Base-by-base conservation (phyloP, 1,140 invertebrate species). In the Oncopeltus fasciatus region DNA sequence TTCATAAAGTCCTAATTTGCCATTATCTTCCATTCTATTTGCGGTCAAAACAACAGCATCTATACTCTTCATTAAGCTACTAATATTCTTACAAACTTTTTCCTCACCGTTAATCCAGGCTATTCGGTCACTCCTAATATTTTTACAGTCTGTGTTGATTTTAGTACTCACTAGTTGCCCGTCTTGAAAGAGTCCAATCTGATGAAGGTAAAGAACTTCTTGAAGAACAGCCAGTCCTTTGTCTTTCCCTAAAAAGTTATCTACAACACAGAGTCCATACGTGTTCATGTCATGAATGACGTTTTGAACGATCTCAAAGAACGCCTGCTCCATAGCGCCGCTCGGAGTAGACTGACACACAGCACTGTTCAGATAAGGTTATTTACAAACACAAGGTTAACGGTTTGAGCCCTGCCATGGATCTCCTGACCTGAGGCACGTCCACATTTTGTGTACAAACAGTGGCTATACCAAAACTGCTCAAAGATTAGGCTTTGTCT, bases 91-190 rank as follows among this genome's bases (percentile, higher is more conserved):
- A 75, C 87, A 92, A 64, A 83, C 77, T 21, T 80, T 75, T 72
- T 95, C 92, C 68, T 82, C 83, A 2, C 92, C 92, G 69, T 92
- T 87, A 4, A 95, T 81, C 92, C 93, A 96, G 21, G 85, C 83
- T 68, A 95, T 94, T 69, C 89, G 84, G 77, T 97, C 92, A 66
- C 91, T 88, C 18, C 86, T 76, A 68, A 89, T 88, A 18, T 82
- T 85, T 72, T n/a, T n/a, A 59, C 78, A 76, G n/a, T n/a, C n/a
- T n/a, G n/a, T n/a, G n/a, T n/a, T n/a, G n/a, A n/a, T 83, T 9
- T 80, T 80, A 71, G 83, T 79, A 46, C 81, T 83, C 65, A 92
- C 88, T 64, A 93, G 72, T 72, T 92, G 87, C 28, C 92, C 92
- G 71, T 90, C 87, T 69, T 80, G 79, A 70, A 92, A 93, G 62